phyloP scores from a whole-genome alignment of 2,797 vertebrate species.

The Microctenopoma stevenorrisi region DNA sequence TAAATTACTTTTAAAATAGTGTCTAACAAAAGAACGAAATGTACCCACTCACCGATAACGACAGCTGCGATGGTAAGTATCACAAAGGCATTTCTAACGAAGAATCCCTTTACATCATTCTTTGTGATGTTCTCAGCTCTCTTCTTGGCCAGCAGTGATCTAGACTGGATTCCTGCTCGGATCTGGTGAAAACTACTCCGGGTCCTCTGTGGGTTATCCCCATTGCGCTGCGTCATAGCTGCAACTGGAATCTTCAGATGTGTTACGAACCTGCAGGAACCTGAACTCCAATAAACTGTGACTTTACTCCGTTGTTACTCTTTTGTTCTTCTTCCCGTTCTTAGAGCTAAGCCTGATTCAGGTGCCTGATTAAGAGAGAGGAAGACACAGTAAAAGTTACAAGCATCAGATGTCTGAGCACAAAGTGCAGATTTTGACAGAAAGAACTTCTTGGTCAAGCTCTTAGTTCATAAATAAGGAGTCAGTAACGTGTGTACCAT shows the following conservation, averaged over 20 bases:
- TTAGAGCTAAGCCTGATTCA: slow-evolving; percentile 17
- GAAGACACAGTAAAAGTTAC: background rate
- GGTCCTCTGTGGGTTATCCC: slow-evolving; percentile 84
- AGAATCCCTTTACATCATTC: slow-evolving; percentile 88
- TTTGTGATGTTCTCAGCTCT: slow-evolving; percentile 89
- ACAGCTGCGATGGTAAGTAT: slow-evolving; percentile 92
- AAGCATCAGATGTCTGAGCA: background rate
- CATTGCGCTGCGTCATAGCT: slow-evolving; percentile 89
- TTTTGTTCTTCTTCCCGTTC: slow-evolving; percentile 2
- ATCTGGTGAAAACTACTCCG: slow-evolving; percentile 87
- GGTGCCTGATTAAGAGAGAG: slow-evolving; percentile 10
- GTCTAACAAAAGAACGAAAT: background rate
- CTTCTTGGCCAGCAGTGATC: slow-evolving; percentile 87
- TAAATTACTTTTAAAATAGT: background rate
- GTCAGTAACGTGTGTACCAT: background rate
- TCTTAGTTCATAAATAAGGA: background rate
- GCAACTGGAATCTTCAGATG: slow-evolving; percentile 15
- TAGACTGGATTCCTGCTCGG: slow-evolving; percentile 87
- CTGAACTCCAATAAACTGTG: background rate
- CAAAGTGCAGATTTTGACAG: background rate
- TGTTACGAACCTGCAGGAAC: background rate
- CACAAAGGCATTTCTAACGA: slow-evolving; percentile 92
- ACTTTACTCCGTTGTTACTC: background rate
- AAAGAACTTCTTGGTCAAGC: background rate
- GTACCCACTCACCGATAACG: slow-evolving; percentile 88